These are phyloP conservation scores for Scaptomyza caliginosa DNA, from an alignment of 2,888 invertebrate species.

Conservation along the genomic window DNA sequence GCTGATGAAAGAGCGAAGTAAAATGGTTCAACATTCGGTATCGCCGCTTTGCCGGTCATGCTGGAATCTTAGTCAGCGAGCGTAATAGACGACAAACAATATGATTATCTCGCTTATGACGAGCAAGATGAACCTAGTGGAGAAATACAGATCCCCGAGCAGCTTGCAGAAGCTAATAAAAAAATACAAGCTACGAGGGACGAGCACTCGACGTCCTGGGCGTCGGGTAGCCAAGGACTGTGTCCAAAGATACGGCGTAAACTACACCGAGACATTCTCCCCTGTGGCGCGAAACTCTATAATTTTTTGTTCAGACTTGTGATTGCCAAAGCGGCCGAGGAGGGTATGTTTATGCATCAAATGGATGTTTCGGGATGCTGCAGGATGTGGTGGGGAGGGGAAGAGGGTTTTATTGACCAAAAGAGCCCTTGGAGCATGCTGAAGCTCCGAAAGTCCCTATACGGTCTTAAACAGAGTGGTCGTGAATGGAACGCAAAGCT, in stretches of 20 bases:
- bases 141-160: no score
- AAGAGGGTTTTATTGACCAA: slow-evolving; percentile 15
- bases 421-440: slow-evolving; percentile 16
- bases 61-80: background rate
- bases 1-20: background rate
- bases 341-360: slow-evolving; percentile 40
- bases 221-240: no score
- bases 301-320: slow-evolving; percentile 1
- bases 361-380: slow-evolving; percentile 27
- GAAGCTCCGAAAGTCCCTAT: slow-evolving; percentile 48
- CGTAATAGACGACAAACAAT: no score
- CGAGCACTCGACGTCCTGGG: no score
- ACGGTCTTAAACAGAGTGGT: slow-evolving; percentile 59
- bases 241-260: no score
- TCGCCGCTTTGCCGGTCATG: no score
- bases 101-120: no score
- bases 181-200: no score
- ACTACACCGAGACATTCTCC: slow-evolving; percentile 25
- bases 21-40: no score
- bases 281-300: background rate
- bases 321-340: slow-evolving; percentile 48
- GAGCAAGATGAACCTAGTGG: no score
- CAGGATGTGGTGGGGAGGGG: slow-evolving; percentile 39
- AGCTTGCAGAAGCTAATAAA: no score
- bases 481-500: slow-evolving; percentile 55